These are phyloP conservation scores for Zoanthus sansibaricus DNA, from an alignment of 92 coral and sea anemone genomes.

Conservation along the genomic window DNA sequence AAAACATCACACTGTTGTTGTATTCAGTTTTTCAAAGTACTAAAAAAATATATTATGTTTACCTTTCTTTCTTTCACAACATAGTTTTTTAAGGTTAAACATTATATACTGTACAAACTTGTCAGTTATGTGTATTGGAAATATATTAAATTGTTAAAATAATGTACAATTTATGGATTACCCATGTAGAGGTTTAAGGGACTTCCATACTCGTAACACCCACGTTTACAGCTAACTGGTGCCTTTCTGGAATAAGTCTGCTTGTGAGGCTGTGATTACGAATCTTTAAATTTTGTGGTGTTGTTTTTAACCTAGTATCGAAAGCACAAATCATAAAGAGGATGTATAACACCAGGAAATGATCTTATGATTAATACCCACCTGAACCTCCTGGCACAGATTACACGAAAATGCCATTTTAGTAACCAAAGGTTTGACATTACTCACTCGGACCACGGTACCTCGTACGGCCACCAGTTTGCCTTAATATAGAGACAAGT, in stretches of 20 bases:
- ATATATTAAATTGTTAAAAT: too few species aligned
- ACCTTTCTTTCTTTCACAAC: not conserved
- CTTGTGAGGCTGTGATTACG: not conserved
- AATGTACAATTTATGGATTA: too few species aligned
- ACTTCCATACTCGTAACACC: not conserved
- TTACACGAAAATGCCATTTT: constrained; percentile 97
- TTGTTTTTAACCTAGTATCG: too few species aligned
- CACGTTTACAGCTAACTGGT: not conserved
- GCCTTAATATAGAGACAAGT: constrained; percentile 53
- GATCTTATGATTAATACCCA: constrained; percentile 6
- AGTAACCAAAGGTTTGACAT: constrained; percentile 92
- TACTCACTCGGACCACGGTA: constrained; percentile 95
- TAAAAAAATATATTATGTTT: not conserved
- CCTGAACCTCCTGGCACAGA: constrained; percentile 86
- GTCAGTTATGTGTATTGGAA: too few species aligned
- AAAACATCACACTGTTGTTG: not conserved
- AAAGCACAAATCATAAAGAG: too few species aligned
- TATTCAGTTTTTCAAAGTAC: not conserved
- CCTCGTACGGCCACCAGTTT: constrained; percentile 97
- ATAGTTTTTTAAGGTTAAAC: not conserved
- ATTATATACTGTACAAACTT: too few species aligned
- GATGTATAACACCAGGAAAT: not conserved
- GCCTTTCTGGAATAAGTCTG: not conserved
- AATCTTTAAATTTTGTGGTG: too few species aligned
- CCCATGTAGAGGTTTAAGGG: too few species aligned